These are phyloP conservation scores for Adrianichthys oophorus DNA, from an alignment of 2,797 vertebrate genomes.

Conservation along the genomic window DNA sequence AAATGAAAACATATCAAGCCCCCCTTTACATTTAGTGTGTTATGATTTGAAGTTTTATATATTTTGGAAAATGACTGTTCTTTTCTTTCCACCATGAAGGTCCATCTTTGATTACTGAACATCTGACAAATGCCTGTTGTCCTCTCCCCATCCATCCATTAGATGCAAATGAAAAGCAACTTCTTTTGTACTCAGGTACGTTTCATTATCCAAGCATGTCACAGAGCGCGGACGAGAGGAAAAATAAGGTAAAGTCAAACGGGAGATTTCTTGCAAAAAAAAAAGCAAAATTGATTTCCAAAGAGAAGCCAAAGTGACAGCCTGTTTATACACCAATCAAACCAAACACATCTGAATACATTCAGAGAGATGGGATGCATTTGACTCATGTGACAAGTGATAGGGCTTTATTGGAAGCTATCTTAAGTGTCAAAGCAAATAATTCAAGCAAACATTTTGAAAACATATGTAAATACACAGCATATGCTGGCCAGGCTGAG, in stretches of 20 bases:
- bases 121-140: slow-evolving; percentile 24
- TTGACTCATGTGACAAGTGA: slow-evolving; percentile 60
- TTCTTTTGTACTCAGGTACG: slow-evolving; percentile 52
- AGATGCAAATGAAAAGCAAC: slow-evolving; percentile 59
- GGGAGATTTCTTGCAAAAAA: slow-evolving; percentile 32
- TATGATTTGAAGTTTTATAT: no score
- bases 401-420: slow-evolving; percentile 49
- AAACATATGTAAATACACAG: slow-evolving; percentile 49
- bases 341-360: slow-evolving; percentile 54
- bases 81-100: no score
- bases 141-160: slow-evolving; percentile 38
- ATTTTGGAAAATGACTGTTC: no score
- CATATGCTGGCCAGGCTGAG: slow-evolving; percentile 10
- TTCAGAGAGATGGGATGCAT: slow-evolving; percentile 41
- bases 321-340: slow-evolving; percentile 64
- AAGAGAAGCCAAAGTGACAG: slow-evolving; percentile 49
- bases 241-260: slow-evolving; percentile 42
- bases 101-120: slow-evolving; percentile 4
- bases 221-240: slow-evolving; percentile 20
- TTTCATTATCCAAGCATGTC: slow-evolving; percentile 62
- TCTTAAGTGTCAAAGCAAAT: slow-evolving; percentile 55
- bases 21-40: no score
- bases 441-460: slow-evolving; percentile 45
- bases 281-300: slow-evolving; percentile 52
- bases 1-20: no score